These are phyloP conservation scores for Caenorhabditis doughertyi DNA, from an alignment of 2,888 invertebrate genomes.

Conservation along the genomic window DNA sequence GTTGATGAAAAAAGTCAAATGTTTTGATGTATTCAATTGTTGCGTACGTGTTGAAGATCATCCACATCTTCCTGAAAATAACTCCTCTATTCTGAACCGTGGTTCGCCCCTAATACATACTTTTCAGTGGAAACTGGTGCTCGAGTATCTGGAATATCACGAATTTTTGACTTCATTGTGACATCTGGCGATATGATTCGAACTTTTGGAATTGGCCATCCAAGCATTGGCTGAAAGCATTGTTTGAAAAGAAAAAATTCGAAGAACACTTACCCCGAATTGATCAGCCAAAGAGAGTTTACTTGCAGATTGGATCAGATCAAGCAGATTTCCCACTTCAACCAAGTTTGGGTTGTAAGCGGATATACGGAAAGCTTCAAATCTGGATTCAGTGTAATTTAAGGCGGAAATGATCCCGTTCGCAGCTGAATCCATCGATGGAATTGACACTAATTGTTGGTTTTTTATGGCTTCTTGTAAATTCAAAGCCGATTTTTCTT, in stretches of 20 bases:
- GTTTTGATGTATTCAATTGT: constrained; percentile 18
- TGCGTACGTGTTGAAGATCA: not conserved
- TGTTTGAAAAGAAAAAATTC: no score
- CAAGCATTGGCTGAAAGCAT: not conserved
- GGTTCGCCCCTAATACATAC: not conserved
- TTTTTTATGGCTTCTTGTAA: not conserved
- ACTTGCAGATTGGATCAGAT: not conserved
- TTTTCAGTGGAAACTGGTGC: not conserved
- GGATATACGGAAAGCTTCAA: not conserved
- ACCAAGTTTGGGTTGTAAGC: not conserved
- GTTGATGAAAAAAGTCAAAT: constrained; percentile 1
- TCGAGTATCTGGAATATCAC: not conserved
- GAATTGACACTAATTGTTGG: not conserved
- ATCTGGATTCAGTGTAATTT: not conserved
- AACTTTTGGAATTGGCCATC: not conserved
- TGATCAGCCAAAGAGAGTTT: not conserved
- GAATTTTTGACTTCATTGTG: not conserved
- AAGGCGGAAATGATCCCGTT: no score
- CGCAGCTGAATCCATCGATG: no score
- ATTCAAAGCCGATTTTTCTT: not conserved
- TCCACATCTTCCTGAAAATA: not conserved
- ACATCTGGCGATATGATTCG: not conserved
- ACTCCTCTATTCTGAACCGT: not conserved
- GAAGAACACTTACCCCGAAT: not conserved
- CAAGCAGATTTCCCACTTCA: not conserved